Conservation (phyloP, 1,140 invertebrate genomes). For the Papilio polyxenes region DNA sequence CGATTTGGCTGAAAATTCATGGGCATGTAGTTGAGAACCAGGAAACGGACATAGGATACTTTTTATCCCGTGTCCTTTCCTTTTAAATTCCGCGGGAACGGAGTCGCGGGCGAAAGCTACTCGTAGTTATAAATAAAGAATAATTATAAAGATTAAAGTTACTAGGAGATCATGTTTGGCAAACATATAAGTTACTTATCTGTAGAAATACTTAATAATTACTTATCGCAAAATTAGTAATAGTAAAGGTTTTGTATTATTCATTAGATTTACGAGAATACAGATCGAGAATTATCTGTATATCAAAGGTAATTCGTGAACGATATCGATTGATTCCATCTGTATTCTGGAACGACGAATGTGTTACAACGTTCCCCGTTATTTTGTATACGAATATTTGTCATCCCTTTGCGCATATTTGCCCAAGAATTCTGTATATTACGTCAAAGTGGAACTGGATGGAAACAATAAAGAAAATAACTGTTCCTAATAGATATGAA, state of each 20-base stretch:
- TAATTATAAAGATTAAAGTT: not conserved
- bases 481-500: not conserved
- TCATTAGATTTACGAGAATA: conserved; percentile 45
- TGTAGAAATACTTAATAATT: not conserved
- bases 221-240: not conserved
- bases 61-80: too few relatives aligned
- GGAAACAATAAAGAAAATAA: conserved; percentile 11
- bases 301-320: conserved; percentile 57
- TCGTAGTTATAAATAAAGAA: too few relatives aligned
- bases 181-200: too few relatives aligned
- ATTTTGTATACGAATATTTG: conserved; percentile 15
- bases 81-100: too few relatives aligned
- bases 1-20: too few relatives aligned
- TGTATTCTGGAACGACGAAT: conserved; percentile 51
- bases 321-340: conserved; percentile 53
- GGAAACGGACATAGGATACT: too few relatives aligned
- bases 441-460: not conserved
- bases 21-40: too few relatives aligned
- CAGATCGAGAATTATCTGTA: conserved; percentile 50
- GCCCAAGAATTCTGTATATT: conserved; percentile 4
- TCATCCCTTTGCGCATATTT: conserved; percentile 14
- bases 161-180: too few relatives aligned
- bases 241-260: not conserved
- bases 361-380: conserved; percentile 40
- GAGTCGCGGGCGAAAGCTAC: too few relatives aligned